Evolutionary conservation across 2,113 vertebrate genomes (phyloP), one percentile per base, ranked within the genome.

Genomic region (Erinaceus europaeus): DNA sequence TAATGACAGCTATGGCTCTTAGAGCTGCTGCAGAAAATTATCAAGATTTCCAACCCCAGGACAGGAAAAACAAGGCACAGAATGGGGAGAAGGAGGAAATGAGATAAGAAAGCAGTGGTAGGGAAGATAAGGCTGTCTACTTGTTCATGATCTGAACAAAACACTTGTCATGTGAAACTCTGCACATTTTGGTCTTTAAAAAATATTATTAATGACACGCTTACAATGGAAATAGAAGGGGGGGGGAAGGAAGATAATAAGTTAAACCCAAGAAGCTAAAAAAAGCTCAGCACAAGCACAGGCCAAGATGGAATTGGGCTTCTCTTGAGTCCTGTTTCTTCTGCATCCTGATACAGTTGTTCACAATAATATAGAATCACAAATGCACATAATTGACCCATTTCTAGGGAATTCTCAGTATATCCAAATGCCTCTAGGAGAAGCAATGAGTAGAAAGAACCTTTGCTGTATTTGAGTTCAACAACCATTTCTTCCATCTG

Each of bases 401-500:
- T 89, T 68, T 62, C 64, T 59, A 20, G 34, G 59, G n/a, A n/a
- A n/a, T 38, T 72, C 44, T 50, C 50, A 75, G 50, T 14, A 40
- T 61, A 27, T 7, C n/a, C 20, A 34, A 73, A 65, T 13, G 34
- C 78, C 34, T 74, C 74, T 71, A 79, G 78, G 48, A 87, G 38
- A 77, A 74, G 52, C 59, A 44, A 72, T 29, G 50, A 65, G 42
- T 32, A 86, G 88, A 69, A 64, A 38, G 2, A 40, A 32, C 14
- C 14, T 46, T 65, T 75, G 82, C 61, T 85, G 79, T 57, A 15
- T 88, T 13, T 61, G 36, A 79, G 86, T 52, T 75, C 9, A 23
- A 50, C 78, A 85, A n/a, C 52, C 59, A 46, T 76, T 71, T 91
- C 42, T 87, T 78, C 23, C 1, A 55, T 67, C 77, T 86, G 48